Evolutionary conservation across 2,888 invertebrate species (phyloP).

Genomic region (Phortica okadai): DNA sequence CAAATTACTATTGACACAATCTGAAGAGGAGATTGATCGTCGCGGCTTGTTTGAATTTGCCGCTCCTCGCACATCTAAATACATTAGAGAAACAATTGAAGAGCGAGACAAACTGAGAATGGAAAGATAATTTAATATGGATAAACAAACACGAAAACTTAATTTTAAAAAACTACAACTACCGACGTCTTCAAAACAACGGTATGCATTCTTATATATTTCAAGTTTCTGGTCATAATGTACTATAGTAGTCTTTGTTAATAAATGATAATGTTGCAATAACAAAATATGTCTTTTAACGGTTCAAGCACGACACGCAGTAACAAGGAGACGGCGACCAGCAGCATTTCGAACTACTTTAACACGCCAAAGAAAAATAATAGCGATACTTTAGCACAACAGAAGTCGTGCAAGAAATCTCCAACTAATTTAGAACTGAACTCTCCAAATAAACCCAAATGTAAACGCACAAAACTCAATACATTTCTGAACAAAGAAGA

Average conservation of each 20-base stretch:
- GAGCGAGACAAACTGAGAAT: slow-evolving; percentile 55
- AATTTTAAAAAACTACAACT: slow-evolving; percentile 71
- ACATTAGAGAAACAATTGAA: slow-evolving; percentile 63
- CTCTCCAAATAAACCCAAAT: neutral
- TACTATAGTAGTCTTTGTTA: slow-evolving; percentile 43
- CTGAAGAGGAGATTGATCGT: slow-evolving; percentile 67
- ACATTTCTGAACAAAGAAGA: slow-evolving; percentile 49
- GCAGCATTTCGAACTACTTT: slow-evolving; percentile 63
- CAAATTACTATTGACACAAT: slow-evolving; percentile 40
- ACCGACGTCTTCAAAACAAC: slow-evolving; percentile 53
- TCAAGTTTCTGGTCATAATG: slow-evolving; percentile 27
- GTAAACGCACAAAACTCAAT: slow-evolving; percentile 53
- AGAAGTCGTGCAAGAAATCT: neutral
- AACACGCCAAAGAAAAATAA: slow-evolving; percentile 46
- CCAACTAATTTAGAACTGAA: neutral
- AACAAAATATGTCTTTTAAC: slow-evolving; percentile 42
- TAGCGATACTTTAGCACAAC: neutral
- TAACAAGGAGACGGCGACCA: slow-evolving; percentile 36
- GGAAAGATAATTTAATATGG: slow-evolving; percentile 68
- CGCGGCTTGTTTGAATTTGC: slow-evolving; percentile 61
- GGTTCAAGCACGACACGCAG: slow-evolving; percentile 57
- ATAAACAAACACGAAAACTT: slow-evolving; percentile 63
- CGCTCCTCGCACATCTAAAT: slow-evolving; percentile 56
- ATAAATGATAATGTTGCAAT: slow-evolving; percentile 47
- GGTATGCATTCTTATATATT: slow-evolving; percentile 57